Percentiles rank a stretch among this genome's conserved stretches.
Evolutionary conservation across 2,113 vertebrate species (phyloP).

Genomic region (Calidris pugnax): DNA sequence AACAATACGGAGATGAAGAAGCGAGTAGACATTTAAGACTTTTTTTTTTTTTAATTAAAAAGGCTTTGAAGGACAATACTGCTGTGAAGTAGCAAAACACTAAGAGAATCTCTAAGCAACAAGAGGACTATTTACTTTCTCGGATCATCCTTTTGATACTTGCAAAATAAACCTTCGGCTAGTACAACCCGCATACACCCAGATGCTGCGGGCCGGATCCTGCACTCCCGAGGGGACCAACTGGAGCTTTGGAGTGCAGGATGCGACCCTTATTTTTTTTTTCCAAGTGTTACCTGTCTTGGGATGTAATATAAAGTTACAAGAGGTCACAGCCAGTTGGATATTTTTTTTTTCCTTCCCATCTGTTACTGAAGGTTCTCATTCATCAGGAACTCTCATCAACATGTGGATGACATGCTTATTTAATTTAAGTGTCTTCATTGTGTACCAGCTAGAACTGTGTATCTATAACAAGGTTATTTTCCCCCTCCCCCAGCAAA

Average conservation of each 20-base stretch:
- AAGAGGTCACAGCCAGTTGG: conserved; percentile 68
- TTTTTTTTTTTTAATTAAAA: conserved; percentile 64
- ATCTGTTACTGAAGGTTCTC: conserved; percentile 67
- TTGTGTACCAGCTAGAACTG: conserved; percentile 58
- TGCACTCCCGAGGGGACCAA: conserved; percentile 14
- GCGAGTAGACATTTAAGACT: conserved; percentile 49
- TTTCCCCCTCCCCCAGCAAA: background rate
- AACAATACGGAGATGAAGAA: conserved; percentile 70
- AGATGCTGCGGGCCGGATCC: conserved; percentile 36
- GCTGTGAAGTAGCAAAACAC: conserved; percentile 65
- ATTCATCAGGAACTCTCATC: conserved; percentile 40
- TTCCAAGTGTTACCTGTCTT: conserved; percentile 48
- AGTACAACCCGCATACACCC: background rate
- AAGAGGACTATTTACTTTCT: conserved; percentile 69
- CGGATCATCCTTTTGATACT: conserved; percentile 65
- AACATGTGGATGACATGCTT: conserved; percentile 48
- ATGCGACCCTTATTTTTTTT: background rate
- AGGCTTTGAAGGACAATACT: conserved; percentile 64
- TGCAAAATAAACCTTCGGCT: conserved; percentile 60
- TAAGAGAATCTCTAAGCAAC: conserved; percentile 67
- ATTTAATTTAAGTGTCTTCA: conserved; percentile 63
- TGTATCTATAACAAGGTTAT: conserved; percentile 66
- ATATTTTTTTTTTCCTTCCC: conserved; percentile 15
- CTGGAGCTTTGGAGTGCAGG: conserved; percentile 41
- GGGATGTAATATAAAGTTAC: conserved; percentile 50